Percentiles rank a stretch among this genome's conserved stretches.
Conservation (phyloP, 2,113 vertebrate genomes). For the Oreochromis aureus region DNA sequence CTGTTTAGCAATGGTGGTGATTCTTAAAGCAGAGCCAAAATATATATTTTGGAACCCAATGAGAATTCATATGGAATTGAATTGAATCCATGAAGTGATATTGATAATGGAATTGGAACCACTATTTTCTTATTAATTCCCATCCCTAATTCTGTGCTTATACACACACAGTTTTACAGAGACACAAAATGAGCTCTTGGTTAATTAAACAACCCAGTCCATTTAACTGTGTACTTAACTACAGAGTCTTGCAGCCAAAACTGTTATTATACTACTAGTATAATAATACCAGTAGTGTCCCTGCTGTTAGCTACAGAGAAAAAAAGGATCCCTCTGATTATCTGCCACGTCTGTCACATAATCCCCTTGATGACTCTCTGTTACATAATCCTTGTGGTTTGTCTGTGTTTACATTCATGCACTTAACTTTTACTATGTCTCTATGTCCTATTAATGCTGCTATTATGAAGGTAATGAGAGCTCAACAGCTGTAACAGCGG, state of each 20-base stretch:
- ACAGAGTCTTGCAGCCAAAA: not conserved
- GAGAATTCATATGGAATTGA: not conserved
- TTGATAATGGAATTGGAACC: not conserved
- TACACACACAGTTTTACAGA: not conserved
- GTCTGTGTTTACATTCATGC: not conserved
- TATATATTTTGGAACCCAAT: not conserved
- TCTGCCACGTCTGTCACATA: not conserved
- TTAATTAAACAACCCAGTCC: accelerated
- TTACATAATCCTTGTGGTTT: not conserved
- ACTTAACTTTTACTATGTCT: not conserved
- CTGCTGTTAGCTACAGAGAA: not conserved
- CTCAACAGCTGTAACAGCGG: not conserved
- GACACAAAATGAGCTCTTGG: not conserved
- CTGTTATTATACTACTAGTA: not conserved
- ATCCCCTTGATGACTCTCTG: not conserved
- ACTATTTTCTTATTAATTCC: not conserved
- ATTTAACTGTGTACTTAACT: not conserved
- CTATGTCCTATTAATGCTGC: not conserved
- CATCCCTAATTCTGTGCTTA: not conserved
- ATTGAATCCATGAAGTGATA: not conserved
- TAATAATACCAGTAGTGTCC: not conserved
- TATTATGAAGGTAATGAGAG: not conserved
- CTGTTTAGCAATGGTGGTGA: not conserved
- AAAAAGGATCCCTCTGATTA: not conserved
- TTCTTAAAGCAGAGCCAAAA: not conserved